Evolutionary conservation across 2,888 invertebrate genomes (phyloP).

Genomic region (Dicranocentrus wangi): DNA sequence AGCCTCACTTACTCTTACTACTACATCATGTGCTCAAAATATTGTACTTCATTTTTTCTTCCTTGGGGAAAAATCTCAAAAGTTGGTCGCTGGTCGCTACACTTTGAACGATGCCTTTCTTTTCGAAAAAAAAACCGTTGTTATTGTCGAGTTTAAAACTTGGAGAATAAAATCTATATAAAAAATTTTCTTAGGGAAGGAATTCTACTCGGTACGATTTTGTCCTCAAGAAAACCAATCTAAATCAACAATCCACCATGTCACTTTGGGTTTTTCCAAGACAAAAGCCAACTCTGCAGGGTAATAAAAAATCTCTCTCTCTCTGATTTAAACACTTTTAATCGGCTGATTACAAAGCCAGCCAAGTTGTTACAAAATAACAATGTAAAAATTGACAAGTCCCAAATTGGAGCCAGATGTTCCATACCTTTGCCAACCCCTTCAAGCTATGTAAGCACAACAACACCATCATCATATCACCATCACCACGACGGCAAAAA

Average conservation of each 20-base stretch:
- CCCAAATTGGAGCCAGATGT: slow-evolving; percentile 4
- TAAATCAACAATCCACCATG: no score
- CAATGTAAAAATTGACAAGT: slow-evolving; percentile 10
- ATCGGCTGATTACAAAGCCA: no score
- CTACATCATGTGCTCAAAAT: not conserved
- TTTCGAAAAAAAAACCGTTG: no score
- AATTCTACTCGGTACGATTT: no score
- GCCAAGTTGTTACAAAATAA: not conserved
- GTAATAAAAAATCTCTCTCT: no score
- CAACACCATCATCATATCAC: not conserved
- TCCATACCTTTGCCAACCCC: not conserved
- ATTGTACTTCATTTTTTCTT: not conserved
- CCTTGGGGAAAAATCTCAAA: no score
- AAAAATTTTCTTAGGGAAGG: not conserved
- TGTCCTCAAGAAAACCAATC: not conserved
- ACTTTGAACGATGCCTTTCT: not conserved
- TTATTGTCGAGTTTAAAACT: no score
- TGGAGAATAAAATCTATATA: no score
- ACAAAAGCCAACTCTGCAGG: no score
- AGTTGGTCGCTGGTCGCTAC: not conserved
- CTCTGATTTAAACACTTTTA: no score
- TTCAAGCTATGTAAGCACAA: not conserved
- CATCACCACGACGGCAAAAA: not conserved
- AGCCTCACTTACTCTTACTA: not conserved
- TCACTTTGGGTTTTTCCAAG: no score